Base-by-base conservation (phyloP, 2,888 invertebrate genomes). In the Mimachlamys varia region DNA sequence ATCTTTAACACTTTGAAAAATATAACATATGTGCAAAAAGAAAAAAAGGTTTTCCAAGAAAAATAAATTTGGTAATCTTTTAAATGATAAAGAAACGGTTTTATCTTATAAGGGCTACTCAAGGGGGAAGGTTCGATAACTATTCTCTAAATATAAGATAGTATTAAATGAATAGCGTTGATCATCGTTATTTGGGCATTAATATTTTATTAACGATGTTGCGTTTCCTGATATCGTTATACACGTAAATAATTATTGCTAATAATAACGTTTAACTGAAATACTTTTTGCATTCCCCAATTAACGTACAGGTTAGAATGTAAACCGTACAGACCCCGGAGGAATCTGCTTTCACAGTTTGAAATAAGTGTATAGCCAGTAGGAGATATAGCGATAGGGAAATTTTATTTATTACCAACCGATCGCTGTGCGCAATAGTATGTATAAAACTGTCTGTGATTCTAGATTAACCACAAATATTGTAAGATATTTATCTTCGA, bases 331-430 rank as follows among this genome's bases (percentile, higher is more conserved):
- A 27, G 76, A 33, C 33, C 76, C 76, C 33, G 33, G 33, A 33
- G 76, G 76, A 33, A 15, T 76, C 76, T 76, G 76, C 76, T 76
- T 76, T 1, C 58, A 76, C 13, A 76, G 33, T 33, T 76, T 76
- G 76, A 76, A 27, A 76, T 76, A n/a, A n/a, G 76, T 76, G 33
- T 76, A 27, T 76, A 76, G 27, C 76, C 76, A 76, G 76, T 13
- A 33, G 12, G 76, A 76, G 76, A 76, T 76, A 76, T 0, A 33
- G 13, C 76, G 76, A 76, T 76, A 76, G 27, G 76, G 5, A 27
- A 76, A 76, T 76, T 27, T 76, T 33, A 76, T 76, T 76, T 76
- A 76, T 76, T 76, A 76, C 76, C 76, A 76, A 76, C 76, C 33
- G 76, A 33, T 76, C 76, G 76, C 76, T 76, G 76, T 76, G 76